Evolutionary conservation across 1,140 invertebrate genomes (phyloP).

Genomic region (Pentalonia nigronervosa): DNA sequence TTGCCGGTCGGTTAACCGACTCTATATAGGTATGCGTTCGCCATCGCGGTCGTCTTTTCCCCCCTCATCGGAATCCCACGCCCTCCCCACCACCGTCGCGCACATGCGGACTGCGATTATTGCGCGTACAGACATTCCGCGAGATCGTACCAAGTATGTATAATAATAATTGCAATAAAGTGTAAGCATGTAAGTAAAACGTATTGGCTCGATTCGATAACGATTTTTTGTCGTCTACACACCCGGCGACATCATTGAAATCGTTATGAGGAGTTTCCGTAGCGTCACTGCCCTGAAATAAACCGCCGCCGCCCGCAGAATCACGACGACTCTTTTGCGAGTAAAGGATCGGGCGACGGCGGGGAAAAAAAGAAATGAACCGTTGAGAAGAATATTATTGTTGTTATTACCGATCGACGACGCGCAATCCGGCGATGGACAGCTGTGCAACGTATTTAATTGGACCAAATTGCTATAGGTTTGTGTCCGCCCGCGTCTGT

Average conservation of each 20-base stretch:
- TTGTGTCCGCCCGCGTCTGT: background rate
- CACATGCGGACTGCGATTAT: background rate
- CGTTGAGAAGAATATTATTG: background rate
- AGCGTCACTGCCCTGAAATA: background rate
- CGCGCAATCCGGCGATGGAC: background rate
- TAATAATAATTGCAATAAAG: background rate
- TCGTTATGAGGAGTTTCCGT: background rate
- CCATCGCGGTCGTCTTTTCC: background rate
- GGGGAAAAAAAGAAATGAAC: too few relatives aligned
- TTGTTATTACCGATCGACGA: background rate
- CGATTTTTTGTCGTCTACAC: background rate
- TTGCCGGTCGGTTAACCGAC: constrained; percentile 4
- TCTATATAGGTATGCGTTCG: background rate
- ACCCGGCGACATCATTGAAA: background rate
- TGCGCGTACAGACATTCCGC: background rate
- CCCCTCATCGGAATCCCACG: background rate
- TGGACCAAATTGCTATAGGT: constrained; percentile 46
- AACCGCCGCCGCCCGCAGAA: background rate
- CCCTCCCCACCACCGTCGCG: background rate
- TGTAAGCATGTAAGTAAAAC: background rate
- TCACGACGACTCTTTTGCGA: background rate
- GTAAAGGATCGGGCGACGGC: too few relatives aligned
- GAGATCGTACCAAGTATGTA: too few relatives aligned
- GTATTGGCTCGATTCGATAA: background rate
- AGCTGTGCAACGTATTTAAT: background rate